Evolutionary conservation across 2,797 vertebrate species (phyloP).

Genomic region (Nasua narica): DNA sequence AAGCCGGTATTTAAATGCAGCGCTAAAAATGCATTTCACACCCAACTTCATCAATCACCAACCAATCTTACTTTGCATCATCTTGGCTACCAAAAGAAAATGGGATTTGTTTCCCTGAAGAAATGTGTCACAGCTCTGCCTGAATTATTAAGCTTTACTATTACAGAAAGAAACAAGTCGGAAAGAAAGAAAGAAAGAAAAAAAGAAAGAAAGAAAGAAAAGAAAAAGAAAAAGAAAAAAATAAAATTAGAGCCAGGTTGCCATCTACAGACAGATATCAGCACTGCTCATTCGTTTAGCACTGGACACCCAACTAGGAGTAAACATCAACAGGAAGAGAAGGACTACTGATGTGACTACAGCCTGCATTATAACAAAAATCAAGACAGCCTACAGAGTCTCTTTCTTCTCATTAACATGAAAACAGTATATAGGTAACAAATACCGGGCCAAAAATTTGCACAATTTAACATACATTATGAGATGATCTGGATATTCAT

Average conservation of each 20-base stretch:
- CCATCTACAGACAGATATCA: conserved; percentile 69
- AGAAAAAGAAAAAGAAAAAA: background rate
- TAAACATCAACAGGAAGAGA: background rate
- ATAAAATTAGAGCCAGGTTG: conserved; percentile 63
- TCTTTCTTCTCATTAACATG: background rate
- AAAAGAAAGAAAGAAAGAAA: background rate
- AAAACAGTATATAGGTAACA: background rate
- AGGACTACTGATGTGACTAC: background rate
- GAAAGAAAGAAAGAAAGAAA: background rate
- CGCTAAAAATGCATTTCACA: conserved; percentile 72
- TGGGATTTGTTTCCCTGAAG: conserved; percentile 79
- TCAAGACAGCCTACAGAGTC: background rate
- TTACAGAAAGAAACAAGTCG: conserved; percentile 61
- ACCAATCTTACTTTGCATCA: conserved; percentile 74
- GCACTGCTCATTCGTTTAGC: background rate
- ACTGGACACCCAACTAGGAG: background rate
- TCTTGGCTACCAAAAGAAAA: conserved; percentile 78
- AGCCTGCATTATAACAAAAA: background rate
- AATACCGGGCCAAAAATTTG: background rate
- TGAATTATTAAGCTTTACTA: conserved; percentile 69
- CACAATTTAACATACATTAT: background rate
- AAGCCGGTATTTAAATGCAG: conserved; percentile 61
- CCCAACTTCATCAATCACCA: conserved; percentile 76
- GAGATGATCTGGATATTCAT: background rate
- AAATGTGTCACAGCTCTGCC: conserved; percentile 74